Evolutionary conservation across 2,113 vertebrate genomes (phyloP), one percentile per base, ranked within the genome.

Genomic region (Etheostoma cragini): DNA sequence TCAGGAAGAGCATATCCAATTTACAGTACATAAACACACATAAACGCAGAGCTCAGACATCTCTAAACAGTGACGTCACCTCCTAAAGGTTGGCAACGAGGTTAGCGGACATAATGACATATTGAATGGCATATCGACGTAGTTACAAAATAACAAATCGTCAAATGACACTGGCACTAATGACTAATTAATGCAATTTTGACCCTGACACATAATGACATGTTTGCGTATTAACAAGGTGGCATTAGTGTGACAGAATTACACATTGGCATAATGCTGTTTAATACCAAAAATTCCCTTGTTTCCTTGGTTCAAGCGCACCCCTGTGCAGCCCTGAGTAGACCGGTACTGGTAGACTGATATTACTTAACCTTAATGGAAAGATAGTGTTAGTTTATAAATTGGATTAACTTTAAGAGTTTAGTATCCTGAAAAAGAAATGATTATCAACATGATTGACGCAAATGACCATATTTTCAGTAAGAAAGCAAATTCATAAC

Each of bases 1-100:
- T 54, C 69, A 65, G 78, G 63, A 69, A 26, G 72, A 72, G 45
- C 58, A 52, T 30, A 52, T 76, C 65, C 57, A 35, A 14, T 42
- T 67, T 67, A 19, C 12, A 30, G 11, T n/a, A n/a, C 26, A 47
- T 65, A 24, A 26, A 24, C 7, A 8, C 13, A 26, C 24, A 46
- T 64, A 17, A 47, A 24, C 7, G 22, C 14, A 26, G 8, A 65
- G 17, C 21, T 15, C 30, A 54, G 65, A 33, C 33, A 2, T 26
- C 26, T 26, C 16, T 19, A 50, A 22, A 30, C 62, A 42, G 45
- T 30, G 63, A 80, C 24, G 16, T 30, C 21, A 57, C 45, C 7
- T 49, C 6, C 8, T 42, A 42, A 42, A 42, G 38, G 10, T 10
- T 42, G 38, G 38, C 38, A 42, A 11, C 2, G 10, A 42, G 38